Conservation (phyloP, 2,888 invertebrate species). For the Nasonia oneida region DNA sequence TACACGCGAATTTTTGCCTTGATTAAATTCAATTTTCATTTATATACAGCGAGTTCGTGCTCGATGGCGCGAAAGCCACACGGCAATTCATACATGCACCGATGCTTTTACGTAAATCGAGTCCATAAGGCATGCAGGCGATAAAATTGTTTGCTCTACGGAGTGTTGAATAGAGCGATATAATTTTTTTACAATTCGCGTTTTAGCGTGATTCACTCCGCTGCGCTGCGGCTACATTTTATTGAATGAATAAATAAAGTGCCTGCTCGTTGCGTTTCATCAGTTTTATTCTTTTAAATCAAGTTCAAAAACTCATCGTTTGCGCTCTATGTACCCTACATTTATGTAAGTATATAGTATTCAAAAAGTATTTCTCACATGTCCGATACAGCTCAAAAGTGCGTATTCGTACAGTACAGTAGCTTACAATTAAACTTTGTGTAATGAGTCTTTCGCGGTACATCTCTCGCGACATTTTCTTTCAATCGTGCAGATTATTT, state of each 20-base stretch:
- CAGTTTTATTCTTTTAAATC: slow-evolving; percentile 50
- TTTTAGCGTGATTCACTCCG: background rate
- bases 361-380: slow-evolving; percentile 51
- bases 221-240: background rate
- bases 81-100: background rate
- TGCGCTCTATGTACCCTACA: slow-evolving; percentile 33
- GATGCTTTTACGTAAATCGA: background rate
- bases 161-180: background rate
- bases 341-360: background rate
- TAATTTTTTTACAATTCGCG: background rate
- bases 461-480: background rate
- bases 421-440: slow-evolving; percentile 22
- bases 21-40: background rate
- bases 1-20: background rate
- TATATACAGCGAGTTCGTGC: background rate
- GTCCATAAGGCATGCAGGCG: background rate
- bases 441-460: slow-evolving; percentile 15
- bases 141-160: slow-evolving; percentile 21
- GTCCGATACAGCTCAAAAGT: slow-evolving; percentile 16
- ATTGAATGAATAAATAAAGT: background rate
- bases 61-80: background rate
- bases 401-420: slow-evolving; percentile 28
- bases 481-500: slow-evolving; percentile 6
- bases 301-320: slow-evolving; percentile 39
- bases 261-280: slow-evolving; percentile 26